These are phyloP conservation scores for Melieria picta DNA, from an alignment of 2,888 invertebrate species.

Conservation along the genomic window DNA sequence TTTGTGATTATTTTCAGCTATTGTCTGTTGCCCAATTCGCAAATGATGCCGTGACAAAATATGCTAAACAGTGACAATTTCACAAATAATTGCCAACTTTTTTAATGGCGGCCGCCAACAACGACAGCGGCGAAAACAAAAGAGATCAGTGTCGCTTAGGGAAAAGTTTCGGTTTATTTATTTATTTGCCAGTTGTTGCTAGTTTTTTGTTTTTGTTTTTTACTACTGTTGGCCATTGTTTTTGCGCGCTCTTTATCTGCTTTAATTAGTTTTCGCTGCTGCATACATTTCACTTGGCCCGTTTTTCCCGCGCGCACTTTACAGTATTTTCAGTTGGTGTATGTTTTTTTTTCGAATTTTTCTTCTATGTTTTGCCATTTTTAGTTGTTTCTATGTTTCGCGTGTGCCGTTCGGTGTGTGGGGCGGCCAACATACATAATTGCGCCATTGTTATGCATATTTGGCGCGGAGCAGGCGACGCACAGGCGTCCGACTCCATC, in stretches of 20 bases:
- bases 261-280: slow-evolving; percentile 59
- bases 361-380: background rate
- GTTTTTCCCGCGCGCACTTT: no score
- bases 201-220: background rate
- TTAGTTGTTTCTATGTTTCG: background rate
- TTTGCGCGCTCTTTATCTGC: slow-evolving; percentile 58
- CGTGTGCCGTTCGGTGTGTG: background rate
- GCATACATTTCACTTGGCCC: background rate
- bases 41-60: slow-evolving; percentile 59
- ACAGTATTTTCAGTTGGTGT: no score
- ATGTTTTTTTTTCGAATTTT: background rate
- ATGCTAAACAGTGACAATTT: slow-evolving; percentile 63
- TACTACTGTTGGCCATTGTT: slow-evolving; percentile 48
- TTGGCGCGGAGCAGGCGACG: background rate
- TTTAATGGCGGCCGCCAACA: slow-evolving; percentile 5
- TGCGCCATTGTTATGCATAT: slow-evolving; percentile 29
- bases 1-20: no score
- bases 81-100: slow-evolving; percentile 49
- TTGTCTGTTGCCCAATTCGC: no score
- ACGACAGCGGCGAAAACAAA: slow-evolving; percentile 36
- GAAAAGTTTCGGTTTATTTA: slow-evolving; percentile 30
- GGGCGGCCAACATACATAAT: background rate
- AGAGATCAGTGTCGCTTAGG: slow-evolving; percentile 52
- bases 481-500: background rate
- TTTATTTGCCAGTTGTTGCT: no score